Percentiles rank a stretch among this genome's conserved stretches.
Conservation (phyloP, 2,888 invertebrate genomes). For the Branchellion lobata region DNA sequence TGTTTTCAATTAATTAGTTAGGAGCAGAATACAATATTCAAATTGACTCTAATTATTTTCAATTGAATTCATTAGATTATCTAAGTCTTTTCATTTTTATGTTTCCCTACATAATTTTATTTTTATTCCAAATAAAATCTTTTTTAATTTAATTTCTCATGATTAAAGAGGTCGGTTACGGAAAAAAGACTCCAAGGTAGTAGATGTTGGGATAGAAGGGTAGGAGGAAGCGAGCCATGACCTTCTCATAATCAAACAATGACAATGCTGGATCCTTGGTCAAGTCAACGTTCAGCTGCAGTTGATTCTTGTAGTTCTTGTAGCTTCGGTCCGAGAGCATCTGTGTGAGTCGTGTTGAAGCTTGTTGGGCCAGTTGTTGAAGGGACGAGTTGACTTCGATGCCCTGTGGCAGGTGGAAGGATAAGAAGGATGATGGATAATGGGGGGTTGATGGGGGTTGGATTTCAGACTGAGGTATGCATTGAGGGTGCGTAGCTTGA, state of each 20-base stretch:
- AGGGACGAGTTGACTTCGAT: conserved; percentile 26
- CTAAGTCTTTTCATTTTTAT: too few relatives aligned
- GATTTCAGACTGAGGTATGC: too few relatives aligned
- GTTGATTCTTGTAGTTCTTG: conserved; percentile 46
- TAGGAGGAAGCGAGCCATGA: neutral
- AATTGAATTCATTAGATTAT: too few relatives aligned
- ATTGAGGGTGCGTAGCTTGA: too few relatives aligned
- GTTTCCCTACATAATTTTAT: too few relatives aligned
- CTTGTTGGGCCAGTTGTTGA: conserved; percentile 54
- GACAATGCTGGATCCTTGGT: conserved; percentile 49
- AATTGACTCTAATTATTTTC: too few relatives aligned
- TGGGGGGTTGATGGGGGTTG: too few relatives aligned
- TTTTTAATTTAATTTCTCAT: too few relatives aligned
- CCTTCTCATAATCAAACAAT: conserved; percentile 12
- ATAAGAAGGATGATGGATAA: too few relatives aligned
- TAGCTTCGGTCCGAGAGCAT: conserved; percentile 57
- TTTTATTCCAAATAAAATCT: too few relatives aligned
- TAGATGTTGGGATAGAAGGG: conserved; percentile 1
- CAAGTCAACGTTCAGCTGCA: conserved; percentile 52
- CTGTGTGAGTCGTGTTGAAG: conserved; percentile 54
- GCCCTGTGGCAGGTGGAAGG: conserved; percentile 20
- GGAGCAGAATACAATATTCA: too few relatives aligned
- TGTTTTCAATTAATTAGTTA: too few relatives aligned
- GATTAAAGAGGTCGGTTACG: neutral
- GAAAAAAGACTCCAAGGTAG: conserved; percentile 2